Evolutionary conservation across 2,113 vertebrate species (phyloP), one percentile per base, ranked within the genome.

Genomic region (Heterotilapia buettikoferi): DNA sequence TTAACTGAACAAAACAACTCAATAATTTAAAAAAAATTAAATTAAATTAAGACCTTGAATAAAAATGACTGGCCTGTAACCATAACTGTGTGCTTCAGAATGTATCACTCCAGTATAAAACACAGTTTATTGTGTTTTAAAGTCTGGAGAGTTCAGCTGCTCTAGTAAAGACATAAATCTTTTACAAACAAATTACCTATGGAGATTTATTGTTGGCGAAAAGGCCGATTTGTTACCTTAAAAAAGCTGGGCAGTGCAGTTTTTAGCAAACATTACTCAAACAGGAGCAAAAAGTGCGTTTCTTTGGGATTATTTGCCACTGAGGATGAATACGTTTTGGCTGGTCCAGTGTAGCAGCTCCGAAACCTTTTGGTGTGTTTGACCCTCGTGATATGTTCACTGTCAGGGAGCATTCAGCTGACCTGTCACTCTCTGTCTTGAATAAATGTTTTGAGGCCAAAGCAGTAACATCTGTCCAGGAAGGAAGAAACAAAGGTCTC

Each of bases 11-110:
- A 29, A 82, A 43, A 43, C 80, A 59, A 82, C 19, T 63, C 59
- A 4, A 6, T 63, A 33, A 63, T 63, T 61, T 0, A 4, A 33
- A 19, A 10, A 33, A 11, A 10, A 2, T 2, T 0, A 0, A 61
- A 19, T 61, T 1, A 3, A 63, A 19, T 63, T 63, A n/a, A 63
- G 61, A 66, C 10, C 7, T 81, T 5, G 5, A 54, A 54, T 80
- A 24, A 54, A 54, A 80, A 24, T 31, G 16, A 50, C 71, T 50
- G 43, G 43, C 45, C 43, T 13, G 33, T 66, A 29, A 73, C 68
- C 40, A 12, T 50, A 50, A 78, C 26, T 11, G 16, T 0, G 26
- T 33, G 26, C 73, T 6, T 12, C 45, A 1, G 45, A 78, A 52
- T 52, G 45, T 78, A 78, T 13, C 26, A 33, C 45, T 52, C 18